Conservation (phyloP, 30 jellyfish, hydroid and myxozoan genomes). For the Cassiopea andromeda region DNA sequence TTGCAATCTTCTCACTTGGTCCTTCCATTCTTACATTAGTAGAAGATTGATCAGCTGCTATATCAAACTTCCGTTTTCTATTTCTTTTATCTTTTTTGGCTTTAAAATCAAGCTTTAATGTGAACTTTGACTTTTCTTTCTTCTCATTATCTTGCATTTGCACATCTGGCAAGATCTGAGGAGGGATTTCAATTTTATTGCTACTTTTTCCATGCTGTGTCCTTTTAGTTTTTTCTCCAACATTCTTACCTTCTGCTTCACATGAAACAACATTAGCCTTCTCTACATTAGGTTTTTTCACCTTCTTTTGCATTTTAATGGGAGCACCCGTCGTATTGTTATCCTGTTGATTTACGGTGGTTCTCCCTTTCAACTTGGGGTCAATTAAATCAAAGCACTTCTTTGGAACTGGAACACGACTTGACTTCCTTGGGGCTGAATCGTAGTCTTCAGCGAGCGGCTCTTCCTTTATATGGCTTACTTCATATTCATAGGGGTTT, state of each 20-base stretch:
- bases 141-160: background rate
- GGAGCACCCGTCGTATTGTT: background rate
- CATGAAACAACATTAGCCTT: background rate
- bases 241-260: background rate
- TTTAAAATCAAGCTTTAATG: constrained; percentile 27
- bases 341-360: background rate
- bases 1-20: constrained; percentile 18
- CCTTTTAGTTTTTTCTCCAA: background rate
- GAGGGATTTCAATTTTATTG: background rate
- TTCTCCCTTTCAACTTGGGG: background rate
- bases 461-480: constrained; percentile 8
- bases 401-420: constrained; percentile 65
- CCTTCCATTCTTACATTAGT: background rate
- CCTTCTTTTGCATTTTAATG: background rate
- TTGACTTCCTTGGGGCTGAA: constrained; percentile 59
- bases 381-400: constrained; percentile 43
- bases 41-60: background rate
- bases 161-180: background rate
- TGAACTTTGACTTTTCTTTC: constrained; percentile 23
- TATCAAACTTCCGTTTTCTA: constrained; percentile 26
- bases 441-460: constrained; percentile 41
- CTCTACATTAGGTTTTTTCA: background rate
- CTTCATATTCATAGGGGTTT: background rate
- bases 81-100: constrained; percentile 18
- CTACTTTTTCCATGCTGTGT: constrained; percentile 3